Base-by-base conservation (phyloP, 2,797 vertebrate species). In the Triplophysa yarkandensis region DNA sequence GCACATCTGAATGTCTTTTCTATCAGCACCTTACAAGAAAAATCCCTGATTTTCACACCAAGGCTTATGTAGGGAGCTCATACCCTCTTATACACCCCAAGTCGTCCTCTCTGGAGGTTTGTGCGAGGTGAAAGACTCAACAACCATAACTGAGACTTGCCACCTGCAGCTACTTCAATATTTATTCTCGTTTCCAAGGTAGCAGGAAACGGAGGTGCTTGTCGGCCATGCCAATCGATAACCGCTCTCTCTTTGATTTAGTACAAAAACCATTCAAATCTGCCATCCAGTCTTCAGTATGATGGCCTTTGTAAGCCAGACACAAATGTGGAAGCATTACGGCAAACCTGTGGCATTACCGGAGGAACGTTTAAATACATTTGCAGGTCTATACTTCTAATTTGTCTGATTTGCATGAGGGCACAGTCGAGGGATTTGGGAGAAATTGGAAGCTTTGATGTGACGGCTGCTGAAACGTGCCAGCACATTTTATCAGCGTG, bases 171-270 rank as follows among this genome's bases (percentile, higher is more conserved):
- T 73, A 73, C 55, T 73, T 58, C 44, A 63, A 71, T 30, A 65
- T 72, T 84, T 80, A 77, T 74, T 64, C 68, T 60, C 17, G 66
- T 85, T 84, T 78, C 76, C 78, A 81, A 81, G 78, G 83, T 74
- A 79, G 71, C 77, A 44, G 68, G 70, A 81, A 78, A 50, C 30
- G 10, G 43, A 71, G 82, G 64, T 46, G 71, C 71, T 80, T 74
- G 72, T 76, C 61, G 52, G 61, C 72, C 46, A 65, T 9, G 4
- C 46, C 11, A 81, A 85, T 85, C 83, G 76, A 80, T 84, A 82
- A 77, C 60, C 46, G 48, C 39, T 21, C 79, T 67, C 76, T 32
- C 66, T 71, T 57, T 64, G 28, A 80, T 72, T 63, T 66, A 74
- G 64, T 63, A 69, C 66, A 76, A 83, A 79, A 80, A 80, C 68